Evolutionary conservation across 2,797 vertebrate species (phyloP), one percentile per base, ranked within the genome.

Genomic region (Phylloscopus collybita): DNA sequence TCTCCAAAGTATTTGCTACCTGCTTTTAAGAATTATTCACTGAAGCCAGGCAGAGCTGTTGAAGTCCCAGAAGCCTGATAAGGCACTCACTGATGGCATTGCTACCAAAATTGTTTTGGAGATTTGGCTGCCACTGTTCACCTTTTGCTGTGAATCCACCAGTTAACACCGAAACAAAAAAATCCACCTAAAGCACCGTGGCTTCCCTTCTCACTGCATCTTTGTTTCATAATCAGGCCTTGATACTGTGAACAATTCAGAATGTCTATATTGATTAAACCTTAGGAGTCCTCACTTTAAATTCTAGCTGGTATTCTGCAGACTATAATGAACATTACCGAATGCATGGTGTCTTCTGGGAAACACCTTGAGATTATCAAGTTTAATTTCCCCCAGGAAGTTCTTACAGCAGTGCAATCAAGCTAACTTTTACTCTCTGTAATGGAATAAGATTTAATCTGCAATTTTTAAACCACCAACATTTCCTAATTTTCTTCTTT

Each of bases 191-290:
- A 36, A 74, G 40, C 22, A 4, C 64, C 5, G 11, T 44, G 74
- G 38, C 38, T 94, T 74, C 62, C 27, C 64, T 70, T 69, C 86
- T 88, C 89, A 42, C 82, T 6, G 22, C 64, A 61, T 49, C 95
- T 93, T 84, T 79, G 49, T 83, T 92, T 81, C 76, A 51, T 64
- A 80, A 69, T 66, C 91, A 88, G 87, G 38, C 25, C 67, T 78
- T 69, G 90, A 64, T 65, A 27, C 45, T 76, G 88, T 84, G 88
- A 94, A 62, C 94, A 95, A 92, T 96, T 94, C 85, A 87, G 87
- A 92, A 93, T 95, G 92, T 92, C 85, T 91, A 60, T 97, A 96
- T 97, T 97, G 97, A 97, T 97, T 97, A 96, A 97, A 94, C 90
- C 82, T 90, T 93, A 81, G 92, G 83, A 95, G 83, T 82, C 95